Evolutionary conservation across 2,797 vertebrate species (phyloP).

Genomic region (Liasis olivaceus): DNA sequence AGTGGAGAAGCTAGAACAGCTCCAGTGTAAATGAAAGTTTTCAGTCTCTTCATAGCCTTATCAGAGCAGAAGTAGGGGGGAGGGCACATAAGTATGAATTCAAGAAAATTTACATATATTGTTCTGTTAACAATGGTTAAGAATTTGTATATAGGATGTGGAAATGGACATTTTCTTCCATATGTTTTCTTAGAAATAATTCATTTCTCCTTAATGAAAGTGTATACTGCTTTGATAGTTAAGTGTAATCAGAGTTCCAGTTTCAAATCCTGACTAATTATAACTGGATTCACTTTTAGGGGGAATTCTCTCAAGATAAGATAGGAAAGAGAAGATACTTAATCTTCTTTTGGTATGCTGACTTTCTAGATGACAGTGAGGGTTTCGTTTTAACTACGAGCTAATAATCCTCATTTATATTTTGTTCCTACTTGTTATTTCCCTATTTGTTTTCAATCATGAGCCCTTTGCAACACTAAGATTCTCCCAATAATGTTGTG

Average conservation of each 20-base stretch:
- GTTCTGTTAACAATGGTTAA: not conserved
- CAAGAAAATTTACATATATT: not conserved
- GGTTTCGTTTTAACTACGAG: constrained; percentile 27
- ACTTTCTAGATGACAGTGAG: constrained; percentile 17
- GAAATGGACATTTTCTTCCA: not conserved
- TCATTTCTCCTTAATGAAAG: not conserved
- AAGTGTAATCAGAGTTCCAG: not conserved
- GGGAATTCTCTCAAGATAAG: not conserved
- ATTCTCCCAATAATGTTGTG: constrained; percentile 10
- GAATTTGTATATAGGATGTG: not conserved
- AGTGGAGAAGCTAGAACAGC: not conserved
- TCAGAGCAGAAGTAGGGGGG: not conserved
- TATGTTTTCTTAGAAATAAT: not conserved
- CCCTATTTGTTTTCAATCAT: not conserved
- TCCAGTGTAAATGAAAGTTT: not conserved
- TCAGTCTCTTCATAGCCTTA: not conserved
- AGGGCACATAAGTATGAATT: not conserved
- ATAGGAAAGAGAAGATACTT: not conserved
- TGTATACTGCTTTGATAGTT: not conserved
- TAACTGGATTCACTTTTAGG: not conserved
- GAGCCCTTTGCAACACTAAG: not conserved
- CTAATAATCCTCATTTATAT: constrained; percentile 44
- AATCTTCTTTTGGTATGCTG: constrained; percentile 3
- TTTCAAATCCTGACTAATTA: not conserved
- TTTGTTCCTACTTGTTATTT: constrained; percentile 24